Conservation (phyloP, 2,888 invertebrate genomes). For the Antheraea yamamai region DNA sequence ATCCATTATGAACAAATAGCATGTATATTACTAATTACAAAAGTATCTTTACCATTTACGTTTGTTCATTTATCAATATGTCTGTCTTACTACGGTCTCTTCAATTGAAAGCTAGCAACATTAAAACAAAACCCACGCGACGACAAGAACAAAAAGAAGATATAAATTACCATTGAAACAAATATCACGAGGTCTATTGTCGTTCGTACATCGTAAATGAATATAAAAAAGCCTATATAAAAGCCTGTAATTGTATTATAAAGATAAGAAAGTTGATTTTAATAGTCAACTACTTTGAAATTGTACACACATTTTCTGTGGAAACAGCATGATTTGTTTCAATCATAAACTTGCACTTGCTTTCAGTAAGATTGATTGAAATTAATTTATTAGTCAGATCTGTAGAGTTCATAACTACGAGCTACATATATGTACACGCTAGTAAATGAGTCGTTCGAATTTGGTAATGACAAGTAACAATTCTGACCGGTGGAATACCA, state of each 20-base stretch:
- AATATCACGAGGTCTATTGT: background rate
- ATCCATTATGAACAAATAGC: no score
- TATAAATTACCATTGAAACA: conserved; percentile 4
- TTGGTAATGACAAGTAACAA: no score
- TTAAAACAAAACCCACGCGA: conserved; percentile 6
- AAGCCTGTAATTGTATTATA: background rate
- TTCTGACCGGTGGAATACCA: no score
- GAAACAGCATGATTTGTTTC: background rate
- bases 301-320: background rate
- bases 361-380: background rate
- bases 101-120: background rate
- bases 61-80: background rate
- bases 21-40: background rate
- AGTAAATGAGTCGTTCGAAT: no score
- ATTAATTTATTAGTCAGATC: background rate
- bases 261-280: conserved; percentile 4
- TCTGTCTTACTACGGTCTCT: background rate
- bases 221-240: background rate
- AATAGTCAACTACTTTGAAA: background rate
- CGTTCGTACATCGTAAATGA: background rate
- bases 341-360: background rate
- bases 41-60: background rate
- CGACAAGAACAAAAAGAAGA: background rate
- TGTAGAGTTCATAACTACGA: no score
- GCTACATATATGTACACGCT: no score